Conservation (phyloP, 1,140 invertebrate genomes). For the Lucilia cuprina region DNA sequence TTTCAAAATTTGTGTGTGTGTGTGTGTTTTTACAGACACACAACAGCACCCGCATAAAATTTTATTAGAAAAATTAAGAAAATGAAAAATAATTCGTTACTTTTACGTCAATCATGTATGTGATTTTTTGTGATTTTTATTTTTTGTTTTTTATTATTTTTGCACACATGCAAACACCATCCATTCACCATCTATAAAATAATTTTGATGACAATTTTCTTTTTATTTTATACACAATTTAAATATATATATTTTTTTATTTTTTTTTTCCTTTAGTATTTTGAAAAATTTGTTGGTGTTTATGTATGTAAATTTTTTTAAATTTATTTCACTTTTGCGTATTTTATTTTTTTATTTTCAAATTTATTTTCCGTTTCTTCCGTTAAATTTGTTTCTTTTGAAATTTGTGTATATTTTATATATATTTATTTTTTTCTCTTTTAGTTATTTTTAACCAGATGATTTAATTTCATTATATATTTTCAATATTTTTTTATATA, state of each 20-base stretch:
- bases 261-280: background rate
- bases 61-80: background rate
- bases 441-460: conserved; percentile 15
- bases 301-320: too few species aligned
- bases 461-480: conserved; percentile 18
- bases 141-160: background rate
- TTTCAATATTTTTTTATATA: background rate
- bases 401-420: background rate
- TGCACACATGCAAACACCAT: conserved; percentile 12
- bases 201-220: conserved; percentile 14
- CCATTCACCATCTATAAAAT: background rate
- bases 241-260: background rate
- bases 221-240: background rate
- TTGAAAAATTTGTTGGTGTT: background rate
- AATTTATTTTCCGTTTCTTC: conserved; percentile 9
- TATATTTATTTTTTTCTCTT: background rate
- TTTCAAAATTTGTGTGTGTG: too few species aligned
- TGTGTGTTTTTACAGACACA: too few species aligned
- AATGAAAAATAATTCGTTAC: background rate
- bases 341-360: conserved; percentile 12
- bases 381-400: conserved; percentile 1
- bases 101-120: conserved; percentile 8
- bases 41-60: background rate
- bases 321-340: too few species aligned
- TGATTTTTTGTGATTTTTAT: background rate